Evolutionary conservation across 2,797 vertebrate species (phyloP).

Genomic region (Coreius guichenoti): DNA sequence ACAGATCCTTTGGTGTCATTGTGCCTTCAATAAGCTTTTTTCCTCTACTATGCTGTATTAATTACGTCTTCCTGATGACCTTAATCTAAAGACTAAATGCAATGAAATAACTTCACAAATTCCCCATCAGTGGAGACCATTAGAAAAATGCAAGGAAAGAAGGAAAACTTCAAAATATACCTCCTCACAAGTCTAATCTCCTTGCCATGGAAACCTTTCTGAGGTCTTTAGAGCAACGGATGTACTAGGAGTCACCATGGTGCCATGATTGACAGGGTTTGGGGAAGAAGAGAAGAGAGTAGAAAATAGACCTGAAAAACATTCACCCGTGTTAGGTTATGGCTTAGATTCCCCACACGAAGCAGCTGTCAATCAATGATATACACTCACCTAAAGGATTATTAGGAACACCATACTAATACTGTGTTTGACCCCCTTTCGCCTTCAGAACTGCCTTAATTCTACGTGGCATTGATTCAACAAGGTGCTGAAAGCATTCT

Average conservation of each 20-base stretch:
- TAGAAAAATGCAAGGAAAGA: not conserved
- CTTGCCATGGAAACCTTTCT: slow-evolving; percentile 36
- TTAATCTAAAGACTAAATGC: not conserved
- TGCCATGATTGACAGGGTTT: slow-evolving; percentile 23
- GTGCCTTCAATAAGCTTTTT: not conserved
- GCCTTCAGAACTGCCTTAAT: too few species aligned
- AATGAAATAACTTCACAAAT: not conserved
- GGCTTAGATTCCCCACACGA: not conserved
- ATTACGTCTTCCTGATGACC: not conserved
- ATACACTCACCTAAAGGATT: too few species aligned
- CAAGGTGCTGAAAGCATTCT: too few species aligned
- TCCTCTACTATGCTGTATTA: not conserved
- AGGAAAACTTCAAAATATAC: slow-evolving; percentile 10
- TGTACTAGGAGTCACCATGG: slow-evolving; percentile 22
- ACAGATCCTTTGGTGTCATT: slow-evolving; percentile 26
- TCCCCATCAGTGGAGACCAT: not conserved
- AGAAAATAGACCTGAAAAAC: slow-evolving; percentile 26
- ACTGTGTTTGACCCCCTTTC: too few species aligned
- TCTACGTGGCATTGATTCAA: too few species aligned
- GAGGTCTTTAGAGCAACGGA: slow-evolving; percentile 32
- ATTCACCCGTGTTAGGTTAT: not conserved
- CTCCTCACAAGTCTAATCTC: slow-evolving; percentile 32
- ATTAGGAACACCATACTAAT: too few species aligned
- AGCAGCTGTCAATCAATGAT: slow-evolving; percentile 26
- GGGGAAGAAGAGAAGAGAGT: not conserved